Conservation (phyloP, 2,113 vertebrate species). For the Psephotus haematonotus region DNA sequence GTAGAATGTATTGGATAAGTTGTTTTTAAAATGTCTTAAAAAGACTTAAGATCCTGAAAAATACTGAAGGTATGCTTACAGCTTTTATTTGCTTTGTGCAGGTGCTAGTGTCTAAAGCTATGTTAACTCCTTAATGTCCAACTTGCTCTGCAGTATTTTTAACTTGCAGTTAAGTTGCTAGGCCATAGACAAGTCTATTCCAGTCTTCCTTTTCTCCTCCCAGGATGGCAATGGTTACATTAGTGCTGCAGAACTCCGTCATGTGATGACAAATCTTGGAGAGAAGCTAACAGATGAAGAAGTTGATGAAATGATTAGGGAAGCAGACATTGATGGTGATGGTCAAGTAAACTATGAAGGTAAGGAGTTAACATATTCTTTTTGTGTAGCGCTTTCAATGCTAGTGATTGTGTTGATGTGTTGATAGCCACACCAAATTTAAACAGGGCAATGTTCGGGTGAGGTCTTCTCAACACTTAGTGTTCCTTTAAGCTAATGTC, state of each 20-base stretch:
- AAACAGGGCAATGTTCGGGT: background rate
- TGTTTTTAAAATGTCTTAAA: background rate
- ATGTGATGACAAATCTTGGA: conserved; percentile 99
- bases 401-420: background rate
- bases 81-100: background rate
- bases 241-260: conserved; percentile 97
- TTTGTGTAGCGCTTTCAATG: background rate
- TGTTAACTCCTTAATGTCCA: background rate
- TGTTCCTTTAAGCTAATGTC: background rate
- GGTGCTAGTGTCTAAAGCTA: background rate
- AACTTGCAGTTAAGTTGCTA: background rate
- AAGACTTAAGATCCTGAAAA: background rate
- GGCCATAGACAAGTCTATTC: background rate
- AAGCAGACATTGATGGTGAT: conserved; percentile 99
- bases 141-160: background rate
- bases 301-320: conserved; percentile 99
- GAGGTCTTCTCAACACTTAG: background rate
- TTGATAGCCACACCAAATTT: background rate
- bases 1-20: background rate
- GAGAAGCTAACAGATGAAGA: conserved; percentile 99
- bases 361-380: conserved; percentile 42
- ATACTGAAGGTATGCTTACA: fast-evolving
- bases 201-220: background rate
- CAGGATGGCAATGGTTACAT: conserved; percentile 99
- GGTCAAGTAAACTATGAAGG: conserved; percentile 99